Base-by-base conservation (phyloP, 2,797 vertebrate species). In the Sebastes matsubarae region DNA sequence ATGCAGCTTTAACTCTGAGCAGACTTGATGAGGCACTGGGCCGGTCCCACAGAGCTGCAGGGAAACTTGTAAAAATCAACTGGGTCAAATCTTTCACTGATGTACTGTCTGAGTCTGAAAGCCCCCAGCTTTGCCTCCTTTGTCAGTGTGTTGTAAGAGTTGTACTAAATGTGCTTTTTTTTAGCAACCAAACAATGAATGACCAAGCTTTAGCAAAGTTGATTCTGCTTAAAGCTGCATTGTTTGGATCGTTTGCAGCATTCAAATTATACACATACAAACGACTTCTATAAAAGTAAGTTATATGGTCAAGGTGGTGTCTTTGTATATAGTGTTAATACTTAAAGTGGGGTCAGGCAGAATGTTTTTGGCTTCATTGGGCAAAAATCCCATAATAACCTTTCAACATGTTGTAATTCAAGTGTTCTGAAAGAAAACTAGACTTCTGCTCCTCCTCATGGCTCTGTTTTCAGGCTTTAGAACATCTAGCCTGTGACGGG, bases 1-100 rank as follows among this genome's bases (percentile, higher is more conserved):
- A 84, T 27, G 36, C 74, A 55, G 36, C 8, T 80, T 75, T 87
- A 89, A 88, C 81, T 89, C 60, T 54, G 69, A 84, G 76, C 88
- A 89, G 87, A 84, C 83, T 29, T 38, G 50, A 63, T 46, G 80
- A 78, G 81, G 70, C 58, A 8, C 46, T 1, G 58, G 30, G 59
- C 69, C 75, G 67, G 64, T 72, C 18, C 57, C 60, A 81, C 38
- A 13, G 54, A 69, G 76, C 79, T 32, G 14, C 11, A 7, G 30
- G 57, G 60, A 68, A 52, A 81, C 52, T 71, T 58, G 69, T 32
- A 46, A 38, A 27, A 75, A 64, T 72, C 30, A 67, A 55, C 68
- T 18, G 57, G 72, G 60, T 78, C 63, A 82, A 3, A 50, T 75
- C 72, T 30, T 27, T 61, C 30, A 18, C 29, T 38, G 38, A 55